A percentile compares a stretch with the other conserved stretches of the same genome.
Evolutionary conservation across 2,113 vertebrate genomes (phyloP).

Genomic region (Coptodon rendalli): DNA sequence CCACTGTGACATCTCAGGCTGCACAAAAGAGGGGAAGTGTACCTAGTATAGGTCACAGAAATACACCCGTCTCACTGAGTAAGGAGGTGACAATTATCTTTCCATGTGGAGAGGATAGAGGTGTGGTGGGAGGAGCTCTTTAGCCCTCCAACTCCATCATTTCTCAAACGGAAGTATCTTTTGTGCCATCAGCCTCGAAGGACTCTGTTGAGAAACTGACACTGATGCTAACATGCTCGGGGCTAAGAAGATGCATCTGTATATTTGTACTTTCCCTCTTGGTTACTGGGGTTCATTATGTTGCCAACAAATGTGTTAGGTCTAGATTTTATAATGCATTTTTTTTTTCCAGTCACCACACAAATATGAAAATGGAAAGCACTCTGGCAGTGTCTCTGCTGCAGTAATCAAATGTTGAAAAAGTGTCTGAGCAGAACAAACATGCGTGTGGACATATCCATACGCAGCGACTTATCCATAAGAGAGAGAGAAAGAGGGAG

Average conservation of each 20-base stretch:
- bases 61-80: slow-evolving; percentile 50
- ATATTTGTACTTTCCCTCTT: not conserved
- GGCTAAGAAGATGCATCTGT: slow-evolving; percentile 11
- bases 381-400: not conserved
- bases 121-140: slow-evolving; percentile 26
- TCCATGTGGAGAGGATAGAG: slow-evolving; percentile 12
- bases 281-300: slow-evolving; percentile 16
- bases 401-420: not conserved
- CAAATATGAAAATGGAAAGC: not conserved
- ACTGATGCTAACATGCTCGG: slow-evolving; percentile 13
- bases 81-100: slow-evolving; percentile 63
- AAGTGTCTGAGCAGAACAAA: not conserved
- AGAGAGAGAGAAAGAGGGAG: not conserved
- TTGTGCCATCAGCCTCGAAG: slow-evolving; percentile 23
- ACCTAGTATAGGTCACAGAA: slow-evolving; percentile 60
- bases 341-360: slow-evolving; percentile 6
- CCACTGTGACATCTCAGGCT: slow-evolving; percentile 48
- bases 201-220: slow-evolving; percentile 24
- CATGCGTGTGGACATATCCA: not conserved
- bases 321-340: not conserved
- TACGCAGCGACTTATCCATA: not conserved
- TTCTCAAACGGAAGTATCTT: slow-evolving; percentile 27
- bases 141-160: not conserved
- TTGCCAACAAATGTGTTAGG: slow-evolving; percentile 22
- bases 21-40: slow-evolving; percentile 24